Base-by-base conservation (phyloP, 2,113 vertebrate species). In the Actenoides lindsayi region DNA sequence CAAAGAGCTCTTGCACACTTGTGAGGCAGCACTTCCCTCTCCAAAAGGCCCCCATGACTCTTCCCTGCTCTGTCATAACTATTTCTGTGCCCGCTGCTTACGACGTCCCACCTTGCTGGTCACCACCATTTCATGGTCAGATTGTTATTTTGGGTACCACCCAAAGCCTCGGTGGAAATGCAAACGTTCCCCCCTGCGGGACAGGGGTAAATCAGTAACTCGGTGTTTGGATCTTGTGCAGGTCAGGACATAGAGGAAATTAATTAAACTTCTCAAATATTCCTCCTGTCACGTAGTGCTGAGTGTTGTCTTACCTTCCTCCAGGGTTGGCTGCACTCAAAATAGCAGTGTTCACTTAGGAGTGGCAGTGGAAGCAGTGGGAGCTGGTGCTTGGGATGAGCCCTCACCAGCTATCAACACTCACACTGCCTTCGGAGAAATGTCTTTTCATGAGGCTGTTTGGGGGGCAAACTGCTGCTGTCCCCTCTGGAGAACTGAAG, bases 91-190 rank as follows among this genome's bases (percentile, higher is more conserved):
- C 76, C 10, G 4, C 35, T 83, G 11, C 76, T 74, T 30, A 35
- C 0, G 2, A 41, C 2, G 1, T 39, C 20, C 51, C 20, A 3
- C 64, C 68, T 86, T 2, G 4, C 1, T 48, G 51, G 46, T 56
- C 28, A 18, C 77, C 44, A 5, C 8, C 13, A 9, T 42, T 50
- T 56, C 35, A 13, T 8, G 30, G 24, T n/a, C 50, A 73, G 51
- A 28, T 87, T 56, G 9, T 53, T 89, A 27, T 41, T 83, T 87
- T 51, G 4, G 11, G 18, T 48, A 6, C 39, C 73, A 46, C 64
- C 41, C 68, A 42, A 74, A 86, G 16, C 2, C 46, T 59, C 28
- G 10, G 13, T n/a, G 37, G 37, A 89, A 35, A 21, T 35, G 33
- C 56, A 68, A 10, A n/a, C 82, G 20, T 59, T 79, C 53, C 39